Evolutionary conservation across 2,113 vertebrate species (phyloP), one percentile per base, ranked within the genome.

Genomic region (Uropsilus gracilis): DNA sequence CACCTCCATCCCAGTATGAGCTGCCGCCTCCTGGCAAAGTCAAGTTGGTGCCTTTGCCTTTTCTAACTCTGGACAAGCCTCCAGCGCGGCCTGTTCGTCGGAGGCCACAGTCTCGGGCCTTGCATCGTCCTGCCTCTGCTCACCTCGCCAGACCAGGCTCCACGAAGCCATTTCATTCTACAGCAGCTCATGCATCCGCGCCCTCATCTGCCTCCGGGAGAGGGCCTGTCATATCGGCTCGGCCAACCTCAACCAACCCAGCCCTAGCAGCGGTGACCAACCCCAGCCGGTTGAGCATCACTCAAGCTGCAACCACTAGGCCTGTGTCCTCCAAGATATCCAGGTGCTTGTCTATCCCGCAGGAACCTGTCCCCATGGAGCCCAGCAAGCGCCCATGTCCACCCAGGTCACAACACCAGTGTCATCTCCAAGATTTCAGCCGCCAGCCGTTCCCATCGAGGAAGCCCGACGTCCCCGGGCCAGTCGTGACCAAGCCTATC

Each of bases 401-500:
- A 12, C 64, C 77, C 9, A 96, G 82, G 44, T 24, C 42, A 57
- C 93, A 64, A 55, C 63, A 5, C 68, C 86, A 59, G 0, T 93
- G n/a, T 90, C 68, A 75, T 20, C 61, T 90, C n/a, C n/a, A 95
- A 76, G 96, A 94, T 63, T 96, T 94, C 37, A 0, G 48, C 44
- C 3, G 2, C 32, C 88, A 97, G 12, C 82, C 61, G 9, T 50
- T 77, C n/a, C 92, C 96, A 14, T 95, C 84, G 91, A 37, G 90
- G 16, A 20, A 61, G 28, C 3, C n/a, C 0, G 37, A 0, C 34
- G 48, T 84, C 22, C 69, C 59, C 8, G 78, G 72, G 59, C 91
- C 94, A 20, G 89, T 94, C 0, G 57, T 95, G 55, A 97, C 96
- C 3, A 92, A 3, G 10, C 94, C 95, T n/a, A 94, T 97, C 76